phyloP scores from a whole-genome alignment of 2,113 vertebrate genomes.

The Etia nguti region DNA sequence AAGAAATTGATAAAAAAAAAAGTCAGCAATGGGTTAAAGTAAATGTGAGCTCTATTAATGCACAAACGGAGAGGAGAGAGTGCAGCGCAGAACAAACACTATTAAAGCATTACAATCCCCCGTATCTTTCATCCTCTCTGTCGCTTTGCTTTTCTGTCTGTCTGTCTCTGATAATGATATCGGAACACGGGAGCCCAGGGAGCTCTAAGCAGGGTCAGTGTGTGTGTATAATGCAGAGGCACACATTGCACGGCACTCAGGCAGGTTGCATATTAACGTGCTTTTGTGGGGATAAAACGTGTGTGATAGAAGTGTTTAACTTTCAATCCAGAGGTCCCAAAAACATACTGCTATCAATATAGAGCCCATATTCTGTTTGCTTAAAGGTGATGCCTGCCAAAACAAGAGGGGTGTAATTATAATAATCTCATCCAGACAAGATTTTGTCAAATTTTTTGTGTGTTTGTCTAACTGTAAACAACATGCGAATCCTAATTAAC shows the following conservation, averaged over 20 bases:
- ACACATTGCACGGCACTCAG: not conserved
- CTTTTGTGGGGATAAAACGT: not conserved
- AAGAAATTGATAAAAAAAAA: not conserved
- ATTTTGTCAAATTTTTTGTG: not conserved
- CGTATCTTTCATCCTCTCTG: constrained; percentile 26
- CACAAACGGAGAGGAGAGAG: not conserved
- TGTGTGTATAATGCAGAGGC: constrained; percentile 19
- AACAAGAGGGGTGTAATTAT: not conserved
- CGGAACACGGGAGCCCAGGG: not conserved
- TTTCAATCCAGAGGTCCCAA: not conserved
- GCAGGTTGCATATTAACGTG: not conserved
- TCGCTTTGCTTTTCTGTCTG: constrained; percentile 21
- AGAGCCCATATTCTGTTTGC: not conserved
- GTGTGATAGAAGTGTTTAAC: not conserved
- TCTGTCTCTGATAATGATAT: constrained; percentile 35
- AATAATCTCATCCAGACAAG: not conserved
- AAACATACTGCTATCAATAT: not conserved
- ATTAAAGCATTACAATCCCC: constrained; percentile 27
- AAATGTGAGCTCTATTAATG: not conserved
- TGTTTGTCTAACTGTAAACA: not conserved
- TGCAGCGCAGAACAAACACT: constrained; percentile 13
- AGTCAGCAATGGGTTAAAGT: not conserved
- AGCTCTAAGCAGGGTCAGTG: constrained; percentile 21
- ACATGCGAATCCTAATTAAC: not conserved
- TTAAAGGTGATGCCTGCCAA: not conserved